Evolutionary conservation across 2,113 vertebrate genomes (phyloP).

Genomic region (Lamprologus sp.): DNA sequence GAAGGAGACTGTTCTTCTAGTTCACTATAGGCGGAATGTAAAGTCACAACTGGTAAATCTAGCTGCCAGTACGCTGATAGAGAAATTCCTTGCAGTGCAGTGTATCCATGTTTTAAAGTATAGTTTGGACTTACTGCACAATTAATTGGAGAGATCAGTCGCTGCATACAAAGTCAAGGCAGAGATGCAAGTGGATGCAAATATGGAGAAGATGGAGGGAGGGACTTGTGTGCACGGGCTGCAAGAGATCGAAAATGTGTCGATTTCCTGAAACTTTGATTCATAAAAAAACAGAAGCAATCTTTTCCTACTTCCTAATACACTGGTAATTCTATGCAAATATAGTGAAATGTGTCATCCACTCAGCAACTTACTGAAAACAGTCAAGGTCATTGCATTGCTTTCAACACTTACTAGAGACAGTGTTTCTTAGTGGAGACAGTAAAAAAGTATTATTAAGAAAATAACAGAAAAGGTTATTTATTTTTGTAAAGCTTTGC

Average conservation of each 20-base stretch:
- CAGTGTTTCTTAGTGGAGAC: not conserved
- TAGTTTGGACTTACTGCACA: not conserved
- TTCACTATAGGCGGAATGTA: not conserved
- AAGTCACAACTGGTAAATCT: not conserved
- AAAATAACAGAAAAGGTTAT: not conserved
- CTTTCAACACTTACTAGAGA: not conserved
- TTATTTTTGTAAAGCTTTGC: not conserved
- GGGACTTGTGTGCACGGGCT: not conserved
- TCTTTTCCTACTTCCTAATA: not conserved
- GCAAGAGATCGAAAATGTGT: not conserved
- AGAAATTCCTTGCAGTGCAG: not conserved
- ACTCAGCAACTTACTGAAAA: not conserved
- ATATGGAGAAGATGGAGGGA: not conserved
- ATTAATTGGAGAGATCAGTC: not conserved
- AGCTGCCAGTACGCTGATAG: not conserved
- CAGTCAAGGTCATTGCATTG: not conserved
- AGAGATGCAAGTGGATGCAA: not conserved
- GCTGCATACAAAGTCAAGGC: not conserved
- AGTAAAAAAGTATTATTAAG: not conserved
- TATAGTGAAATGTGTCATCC: not conserved
- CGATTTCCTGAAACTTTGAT: not conserved
- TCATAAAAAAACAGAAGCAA: not conserved
- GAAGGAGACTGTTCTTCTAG: not conserved
- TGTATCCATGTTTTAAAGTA: not conserved
- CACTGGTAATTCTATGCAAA: not conserved